Base-by-base conservation (phyloP, 1,140 invertebrate species). In the Cheumatopsyche charites region DNA sequence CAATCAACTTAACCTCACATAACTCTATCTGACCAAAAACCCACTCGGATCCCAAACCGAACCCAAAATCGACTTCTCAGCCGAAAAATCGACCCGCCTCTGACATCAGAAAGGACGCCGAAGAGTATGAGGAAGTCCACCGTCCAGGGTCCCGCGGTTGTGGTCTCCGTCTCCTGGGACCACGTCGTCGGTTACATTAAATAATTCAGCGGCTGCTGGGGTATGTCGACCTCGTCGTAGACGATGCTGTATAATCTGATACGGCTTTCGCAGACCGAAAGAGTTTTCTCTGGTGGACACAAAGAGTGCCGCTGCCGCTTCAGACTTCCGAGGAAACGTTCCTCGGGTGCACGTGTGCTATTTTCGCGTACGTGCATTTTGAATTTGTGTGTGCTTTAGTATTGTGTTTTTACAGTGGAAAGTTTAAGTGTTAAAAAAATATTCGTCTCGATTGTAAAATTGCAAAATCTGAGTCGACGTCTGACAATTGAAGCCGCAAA, bases 211-310 rank as follows among this genome's bases (percentile, higher is more conserved):
- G 19, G 47, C 29, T 29, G 41, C 41, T 12, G 13, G 13, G 21
- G 62, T 45, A 43, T 65, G 62, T 65, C 42, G 63, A 63, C 62
- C 63, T 66, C 66, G 5, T 36, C 12, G 45, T 23, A 36, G 42
- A 41, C 36, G 42, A 11, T 12, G 25, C 65, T n/a, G 47, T 19
- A 67, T 52, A 67, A 67, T 67, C 65, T 52, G 65, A 67, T 67
- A 52, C 65, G 65, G 43, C 65, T 12, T 4, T 3, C 3, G 9
- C 3, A 36, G 29, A 67, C 26, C 65, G 13, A 67, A 47, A 67
- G 65, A 67, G 41, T 43, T 52, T 62, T 62, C 58, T 21, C 23
- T 11, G 13, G 47, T 36, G 29, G 29, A 36, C 47, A 52, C 47
- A 52, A 52, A 52, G 47, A 52, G 19, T 17, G 19, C 47, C 47